Evolutionary conservation across 2,888 invertebrate genomes (phyloP), one percentile per base, ranked within the genome.

Genomic region (Geotrupes spiniger): DNA sequence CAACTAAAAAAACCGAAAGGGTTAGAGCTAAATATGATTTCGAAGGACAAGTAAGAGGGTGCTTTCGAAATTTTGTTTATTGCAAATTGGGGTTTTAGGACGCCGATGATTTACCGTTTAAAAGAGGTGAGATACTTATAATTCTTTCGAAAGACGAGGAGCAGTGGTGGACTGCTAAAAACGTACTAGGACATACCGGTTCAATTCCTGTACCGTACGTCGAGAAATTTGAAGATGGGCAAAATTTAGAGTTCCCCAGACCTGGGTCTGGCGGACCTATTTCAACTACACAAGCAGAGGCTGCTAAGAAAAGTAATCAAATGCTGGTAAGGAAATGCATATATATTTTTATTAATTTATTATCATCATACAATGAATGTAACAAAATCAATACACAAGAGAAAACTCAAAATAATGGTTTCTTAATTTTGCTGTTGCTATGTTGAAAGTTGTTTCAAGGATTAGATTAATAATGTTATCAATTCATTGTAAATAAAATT

Each of bases 81-180:
- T 33, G 10, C 9, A 33, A 31, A 38, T 15, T 46, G 29, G 50
- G 45, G 49, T 66, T 75, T 1, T 74, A 95, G 87, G 96, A 97
- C 70, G 85, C 88, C 9, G 96, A 97, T 62, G 98, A 99, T 77
- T 78, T 98, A 36, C 93, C 96, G 10, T 98, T 98, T 76, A 87
- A 87, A 60, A 92, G 91, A 72, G 95, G 94, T 45, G 98, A 98
- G 72, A 82, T 93, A 59, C 78, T 97, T 64, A 92, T 92, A 61
- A 85, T 98, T 58, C 82, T 97, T 59, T 89, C 89, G 56, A 89
- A 95, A 63, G 95, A 97, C 68, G 98, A 98, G 74, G 96, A 96
- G 57, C 94, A 95, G 66, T 99, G 98, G 98, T 98, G 98, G 98
- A 94, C 95, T 49, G 98, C 97, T 2, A 82, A 86, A 62, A 97